Evolutionary conservation across 2,113 vertebrate species (phyloP).

Genomic region (Neopipo cinnamomea): DNA sequence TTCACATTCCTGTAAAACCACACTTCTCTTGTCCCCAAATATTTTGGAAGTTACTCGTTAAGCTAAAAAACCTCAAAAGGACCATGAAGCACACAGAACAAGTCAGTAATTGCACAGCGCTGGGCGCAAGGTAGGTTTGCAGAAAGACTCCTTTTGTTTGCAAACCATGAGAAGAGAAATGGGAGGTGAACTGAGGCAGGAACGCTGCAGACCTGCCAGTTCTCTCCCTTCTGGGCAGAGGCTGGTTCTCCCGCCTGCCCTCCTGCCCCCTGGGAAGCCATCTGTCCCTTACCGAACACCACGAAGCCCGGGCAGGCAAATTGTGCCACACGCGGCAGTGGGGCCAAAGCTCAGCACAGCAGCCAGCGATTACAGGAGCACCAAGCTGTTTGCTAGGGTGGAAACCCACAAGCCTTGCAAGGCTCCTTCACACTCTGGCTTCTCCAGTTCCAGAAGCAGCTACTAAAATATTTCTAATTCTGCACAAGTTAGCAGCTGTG

Average conservation of each 20-base stretch:
- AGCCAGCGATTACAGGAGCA: not conserved
- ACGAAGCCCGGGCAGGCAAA: not conserved
- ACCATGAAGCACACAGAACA: not conserved
- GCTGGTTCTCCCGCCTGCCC: fast-evolving
- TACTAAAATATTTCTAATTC: not conserved
- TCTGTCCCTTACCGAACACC: fast-evolving
- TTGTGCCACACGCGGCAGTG: fast-evolving
- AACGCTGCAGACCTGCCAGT: not conserved
- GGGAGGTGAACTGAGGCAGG: not conserved
- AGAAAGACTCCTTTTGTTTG: conserved; percentile 5
- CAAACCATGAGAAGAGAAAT: not conserved
- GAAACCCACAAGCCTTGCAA: not conserved
- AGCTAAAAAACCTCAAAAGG: conserved; percentile 37
- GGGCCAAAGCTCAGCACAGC: not conserved
- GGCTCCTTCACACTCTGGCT: not conserved
- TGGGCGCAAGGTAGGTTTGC: not conserved
- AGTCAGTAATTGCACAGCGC: not conserved
- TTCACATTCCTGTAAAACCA: conserved; percentile 42
- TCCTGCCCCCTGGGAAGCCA: not conserved
- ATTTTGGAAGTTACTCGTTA: conserved; percentile 38
- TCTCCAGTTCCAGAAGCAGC: not conserved
- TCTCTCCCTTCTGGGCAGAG: not conserved
- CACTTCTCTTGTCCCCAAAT: conserved; percentile 13
- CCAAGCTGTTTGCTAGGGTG: not conserved
- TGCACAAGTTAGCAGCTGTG: not conserved